Evolutionary conservation across 2,113 vertebrate genomes (phyloP).

Genomic region (Cnemophilus loriae): DNA sequence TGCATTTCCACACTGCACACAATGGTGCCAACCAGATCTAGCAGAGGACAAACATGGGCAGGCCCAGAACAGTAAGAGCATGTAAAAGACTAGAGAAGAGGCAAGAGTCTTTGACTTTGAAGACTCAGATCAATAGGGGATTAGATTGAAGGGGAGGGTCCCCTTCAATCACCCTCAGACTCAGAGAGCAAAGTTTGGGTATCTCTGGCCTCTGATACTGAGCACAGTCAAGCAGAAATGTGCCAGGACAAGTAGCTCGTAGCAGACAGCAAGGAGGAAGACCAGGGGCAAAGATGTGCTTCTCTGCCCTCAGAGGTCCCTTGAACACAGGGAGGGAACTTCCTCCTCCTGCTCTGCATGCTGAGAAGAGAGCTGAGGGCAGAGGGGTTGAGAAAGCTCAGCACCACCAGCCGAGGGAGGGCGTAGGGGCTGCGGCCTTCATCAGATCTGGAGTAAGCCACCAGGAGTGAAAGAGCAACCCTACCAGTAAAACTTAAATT

Average conservation of each 20-base stretch:
- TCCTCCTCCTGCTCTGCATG: not conserved
- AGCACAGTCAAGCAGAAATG: accelerated
- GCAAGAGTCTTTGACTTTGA: not conserved
- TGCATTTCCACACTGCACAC: not conserved
- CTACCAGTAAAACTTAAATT: not conserved
- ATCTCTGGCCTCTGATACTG: not conserved
- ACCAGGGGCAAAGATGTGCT: not conserved
- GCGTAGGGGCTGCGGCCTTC: not conserved
- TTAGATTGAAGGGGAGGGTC: too few species aligned
- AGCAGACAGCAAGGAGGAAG: not conserved
- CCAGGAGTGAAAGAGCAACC: not conserved
- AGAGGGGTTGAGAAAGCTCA: not conserved
- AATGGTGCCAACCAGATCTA: not conserved
- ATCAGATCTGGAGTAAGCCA: not conserved
- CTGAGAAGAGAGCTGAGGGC: not conserved
- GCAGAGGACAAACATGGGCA: not conserved
- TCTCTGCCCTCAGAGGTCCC: not conserved
- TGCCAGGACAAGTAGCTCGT: not conserved
- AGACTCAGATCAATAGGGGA: not conserved
- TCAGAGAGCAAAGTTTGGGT: not conserved
- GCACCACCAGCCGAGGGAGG: not conserved
- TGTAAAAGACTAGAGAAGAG: not conserved
- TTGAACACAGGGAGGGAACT: not conserved
- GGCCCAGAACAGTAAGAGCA: not conserved
- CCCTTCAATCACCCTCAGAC: not conserved